Percentiles rank a stretch among this genome's conserved stretches.
phyloP scores from a whole-genome alignment of 2,888 invertebrate genomes.

The Volucella inflata region DNA sequence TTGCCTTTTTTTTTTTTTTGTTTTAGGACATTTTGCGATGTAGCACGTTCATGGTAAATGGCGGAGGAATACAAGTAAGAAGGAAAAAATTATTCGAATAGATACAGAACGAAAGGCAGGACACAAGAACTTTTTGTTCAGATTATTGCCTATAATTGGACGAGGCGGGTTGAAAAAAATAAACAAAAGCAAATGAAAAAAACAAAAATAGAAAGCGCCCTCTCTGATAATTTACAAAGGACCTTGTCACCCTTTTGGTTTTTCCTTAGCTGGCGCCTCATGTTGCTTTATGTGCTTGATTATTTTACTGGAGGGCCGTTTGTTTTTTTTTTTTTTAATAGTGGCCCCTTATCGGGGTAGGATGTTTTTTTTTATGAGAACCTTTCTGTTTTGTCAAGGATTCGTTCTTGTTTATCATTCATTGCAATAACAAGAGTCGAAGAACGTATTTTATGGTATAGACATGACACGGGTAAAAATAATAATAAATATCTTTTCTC shows the following conservation, averaged over 20 bases:
- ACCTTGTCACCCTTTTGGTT: conserved; percentile 29
- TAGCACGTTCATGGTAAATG: conserved; percentile 20
- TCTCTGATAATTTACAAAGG: conserved; percentile 14
- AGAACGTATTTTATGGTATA: too few relatives aligned
- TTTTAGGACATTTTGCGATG: conserved; percentile 21
- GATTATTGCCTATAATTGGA: conserved; percentile 46
- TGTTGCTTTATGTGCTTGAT: conserved; percentile 19
- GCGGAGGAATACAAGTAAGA: conserved; percentile 1
- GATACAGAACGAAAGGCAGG: conserved; percentile 3
- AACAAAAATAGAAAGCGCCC: neutral
- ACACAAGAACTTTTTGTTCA: conserved; percentile 11
- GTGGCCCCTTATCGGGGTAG: neutral
- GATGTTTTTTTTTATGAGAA: neutral
- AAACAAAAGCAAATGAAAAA: too few relatives aligned
- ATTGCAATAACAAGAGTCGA: neutral
- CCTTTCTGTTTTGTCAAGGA: neutral
- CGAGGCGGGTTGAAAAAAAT: neutral
- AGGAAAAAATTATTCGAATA: conserved; percentile 26
- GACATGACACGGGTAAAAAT: too few relatives aligned
- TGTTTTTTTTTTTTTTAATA: neutral
- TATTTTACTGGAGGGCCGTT: neutral
- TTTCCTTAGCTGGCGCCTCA: conserved; percentile 21
- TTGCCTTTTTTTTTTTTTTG: conserved; percentile 32
- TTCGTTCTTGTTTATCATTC: conserved; percentile 12
- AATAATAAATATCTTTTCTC: too few relatives aligned